Conservation (phyloP, 92 coral and sea anemone species). For the Phenganax stokvisi region DNA sequence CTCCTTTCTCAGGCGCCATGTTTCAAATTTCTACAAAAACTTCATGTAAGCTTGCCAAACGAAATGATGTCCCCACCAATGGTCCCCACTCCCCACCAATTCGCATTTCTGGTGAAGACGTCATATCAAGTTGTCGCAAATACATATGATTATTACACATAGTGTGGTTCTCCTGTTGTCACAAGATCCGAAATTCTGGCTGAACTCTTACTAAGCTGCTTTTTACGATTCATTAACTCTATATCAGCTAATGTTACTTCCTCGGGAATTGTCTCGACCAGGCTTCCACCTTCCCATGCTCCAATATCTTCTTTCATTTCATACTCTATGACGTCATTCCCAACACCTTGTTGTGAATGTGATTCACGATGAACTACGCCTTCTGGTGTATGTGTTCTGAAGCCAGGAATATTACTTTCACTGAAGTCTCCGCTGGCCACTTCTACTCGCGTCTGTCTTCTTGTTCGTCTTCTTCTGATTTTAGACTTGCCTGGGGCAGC, state of each 20-base stretch:
- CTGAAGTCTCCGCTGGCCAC: constrained; percentile 12
- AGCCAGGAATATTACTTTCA: not conserved
- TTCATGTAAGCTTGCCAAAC: not conserved
- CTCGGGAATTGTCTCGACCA: constrained; percentile 14
- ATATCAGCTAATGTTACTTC: constrained; percentile 33
- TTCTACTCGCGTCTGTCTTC: constrained; percentile 35
- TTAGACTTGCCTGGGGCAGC: constrained; percentile 12
- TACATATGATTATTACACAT: constrained; percentile 47
- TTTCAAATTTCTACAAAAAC: not conserved
- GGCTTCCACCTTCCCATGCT: constrained; percentile 34
- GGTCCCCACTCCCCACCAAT: too few species aligned
- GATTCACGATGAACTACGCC: not conserved
- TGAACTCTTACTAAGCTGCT: constrained; percentile 41
- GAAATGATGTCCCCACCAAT: not conserved
- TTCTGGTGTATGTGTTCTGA: not conserved
- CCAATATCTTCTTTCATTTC: constrained; percentile 41
- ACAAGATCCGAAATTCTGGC: constrained; percentile 62
- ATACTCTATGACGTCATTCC: not conserved
- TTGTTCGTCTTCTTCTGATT: constrained; percentile 27
- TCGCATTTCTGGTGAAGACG: too few species aligned
- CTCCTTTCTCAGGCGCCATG: constrained; percentile 20
- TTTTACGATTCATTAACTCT: constrained; percentile 38
- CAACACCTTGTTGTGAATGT: not conserved
- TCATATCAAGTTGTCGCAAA: too few species aligned
- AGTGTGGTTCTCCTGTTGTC: constrained; percentile 81